Percentiles rank a stretch among this genome's conserved stretches.
phyloP scores from a whole-genome alignment of 1,140 invertebrate genomes.

The Bombus haemorrhoidalis region DNA sequence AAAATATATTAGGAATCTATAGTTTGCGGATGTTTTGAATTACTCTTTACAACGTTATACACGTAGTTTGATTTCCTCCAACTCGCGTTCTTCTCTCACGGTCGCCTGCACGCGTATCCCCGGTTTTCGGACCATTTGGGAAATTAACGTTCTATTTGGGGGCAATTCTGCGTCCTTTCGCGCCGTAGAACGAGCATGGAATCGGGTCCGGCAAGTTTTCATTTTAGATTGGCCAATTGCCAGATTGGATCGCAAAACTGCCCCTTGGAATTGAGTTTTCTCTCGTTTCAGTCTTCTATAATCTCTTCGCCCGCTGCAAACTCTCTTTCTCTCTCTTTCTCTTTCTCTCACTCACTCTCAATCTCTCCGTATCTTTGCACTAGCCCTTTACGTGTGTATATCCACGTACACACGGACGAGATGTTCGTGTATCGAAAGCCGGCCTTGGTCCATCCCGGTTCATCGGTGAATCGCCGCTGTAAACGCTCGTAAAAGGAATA shows the following conservation, averaged over 20 bases:
- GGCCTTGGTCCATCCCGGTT: no score
- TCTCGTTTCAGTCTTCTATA: conserved; percentile 34
- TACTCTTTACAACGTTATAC: neutral
- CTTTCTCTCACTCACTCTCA: neutral
- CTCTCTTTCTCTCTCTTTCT: neutral
- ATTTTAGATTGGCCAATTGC: conserved; percentile 57
- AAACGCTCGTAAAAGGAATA: conserved; percentile 28
- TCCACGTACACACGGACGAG: neutral
- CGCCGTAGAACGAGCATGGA: neutral
- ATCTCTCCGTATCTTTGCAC: conserved; percentile 19
- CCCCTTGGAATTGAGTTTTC: conserved; percentile 59
- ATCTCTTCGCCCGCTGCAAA: conserved; percentile 36
- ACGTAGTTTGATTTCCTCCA: neutral
- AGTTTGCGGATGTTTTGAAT: neutral
- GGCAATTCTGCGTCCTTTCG: conserved; percentile 30
- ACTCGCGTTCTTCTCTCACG: no score
- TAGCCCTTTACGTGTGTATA: neutral
- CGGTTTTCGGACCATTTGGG: neutral
- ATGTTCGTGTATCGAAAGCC: neutral
- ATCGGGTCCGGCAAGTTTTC: conserved; percentile 59
- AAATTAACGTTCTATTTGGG: conserved; percentile 43
- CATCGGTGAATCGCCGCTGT: conserved; percentile 22
- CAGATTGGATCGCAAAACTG: conserved; percentile 66
- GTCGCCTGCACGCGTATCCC: neutral
- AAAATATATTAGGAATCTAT: neutral